Conservation (phyloP, 2,113 vertebrate species). For the Spilogale gracilis region DNA sequence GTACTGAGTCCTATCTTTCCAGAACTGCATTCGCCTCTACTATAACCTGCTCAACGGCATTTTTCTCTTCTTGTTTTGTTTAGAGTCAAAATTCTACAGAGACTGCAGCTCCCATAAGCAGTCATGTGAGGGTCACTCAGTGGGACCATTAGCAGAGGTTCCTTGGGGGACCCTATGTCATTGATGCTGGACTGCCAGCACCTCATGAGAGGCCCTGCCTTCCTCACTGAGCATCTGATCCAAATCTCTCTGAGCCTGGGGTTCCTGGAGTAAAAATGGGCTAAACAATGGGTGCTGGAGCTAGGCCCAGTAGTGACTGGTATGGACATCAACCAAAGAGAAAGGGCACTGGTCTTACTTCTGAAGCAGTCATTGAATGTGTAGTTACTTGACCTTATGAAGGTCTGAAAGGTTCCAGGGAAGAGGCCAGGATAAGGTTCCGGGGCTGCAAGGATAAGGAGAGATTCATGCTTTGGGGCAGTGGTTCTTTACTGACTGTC, state of each 20-base stretch:
- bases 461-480: not conserved
- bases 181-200: not conserved
- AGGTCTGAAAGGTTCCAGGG: not conserved
- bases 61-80: constrained; percentile 32
- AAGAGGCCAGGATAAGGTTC: not conserved
- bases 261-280: not conserved
- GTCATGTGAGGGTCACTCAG: not conserved
- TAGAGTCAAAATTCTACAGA: not conserved
- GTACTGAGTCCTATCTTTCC: not conserved
- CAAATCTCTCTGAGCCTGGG: not conserved
- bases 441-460: not conserved
- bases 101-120: not conserved
- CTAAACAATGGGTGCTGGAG: not conserved
- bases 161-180: not conserved
- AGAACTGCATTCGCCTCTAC: not conserved
- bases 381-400: constrained; percentile 1
- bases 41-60: not conserved
- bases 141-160: not conserved
- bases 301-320: not conserved
- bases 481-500: not conserved
- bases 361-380: constrained; percentile 1
- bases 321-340: not conserved
- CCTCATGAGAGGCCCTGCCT: not conserved
- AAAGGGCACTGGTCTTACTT: not conserved
- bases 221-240: not conserved